These are phyloP conservation scores for Cydia strobilella DNA, from an alignment of 1,140 invertebrate species.

Conservation along the genomic window DNA sequence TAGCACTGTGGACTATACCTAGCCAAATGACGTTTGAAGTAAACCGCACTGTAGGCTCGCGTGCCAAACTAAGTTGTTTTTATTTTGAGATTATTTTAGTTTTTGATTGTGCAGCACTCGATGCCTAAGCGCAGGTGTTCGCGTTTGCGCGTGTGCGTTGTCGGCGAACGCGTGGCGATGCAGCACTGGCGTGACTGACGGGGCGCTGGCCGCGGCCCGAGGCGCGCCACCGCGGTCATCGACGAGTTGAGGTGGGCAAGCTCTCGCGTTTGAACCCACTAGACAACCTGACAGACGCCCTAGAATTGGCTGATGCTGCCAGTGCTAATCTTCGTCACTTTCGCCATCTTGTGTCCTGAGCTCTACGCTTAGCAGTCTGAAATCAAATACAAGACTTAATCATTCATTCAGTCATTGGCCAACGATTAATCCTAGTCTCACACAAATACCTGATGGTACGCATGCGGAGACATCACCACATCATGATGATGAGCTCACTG, in stretches of 20 bases:
- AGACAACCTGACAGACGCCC: conserved; percentile 47
- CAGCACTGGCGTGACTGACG: conserved; percentile 37
- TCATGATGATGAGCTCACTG: not conserved
- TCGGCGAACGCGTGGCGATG: conserved; percentile 49
- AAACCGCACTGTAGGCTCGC: not conserved
- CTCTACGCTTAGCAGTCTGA: not conserved
- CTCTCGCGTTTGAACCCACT: conserved; percentile 37
- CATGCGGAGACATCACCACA: too few relatives aligned
- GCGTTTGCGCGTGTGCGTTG: conserved; percentile 32
- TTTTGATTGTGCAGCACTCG: conserved; percentile 28
- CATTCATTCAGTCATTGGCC: too few relatives aligned
- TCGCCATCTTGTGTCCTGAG: conserved; percentile 52
- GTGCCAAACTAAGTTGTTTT: not conserved
- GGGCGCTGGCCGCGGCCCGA: conserved; percentile 10
- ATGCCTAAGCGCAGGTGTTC: conserved; percentile 43
- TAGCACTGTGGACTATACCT: not conserved
- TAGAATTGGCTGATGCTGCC: conserved; percentile 56
- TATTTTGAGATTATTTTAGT: conserved; percentile 1
- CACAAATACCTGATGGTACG: too few relatives aligned
- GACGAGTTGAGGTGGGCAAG: conserved; percentile 32
- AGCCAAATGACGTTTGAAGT: not conserved
- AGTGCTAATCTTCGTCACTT: conserved; percentile 49
- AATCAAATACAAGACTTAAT: too few relatives aligned
- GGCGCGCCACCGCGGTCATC: not conserved
- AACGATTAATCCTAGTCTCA: too few relatives aligned